A percentile compares a stretch with the other conserved stretches of the same genome.
phyloP scores from a whole-genome alignment of 2,797 vertebrate species.

The Hyperoplus immaculatus region DNA sequence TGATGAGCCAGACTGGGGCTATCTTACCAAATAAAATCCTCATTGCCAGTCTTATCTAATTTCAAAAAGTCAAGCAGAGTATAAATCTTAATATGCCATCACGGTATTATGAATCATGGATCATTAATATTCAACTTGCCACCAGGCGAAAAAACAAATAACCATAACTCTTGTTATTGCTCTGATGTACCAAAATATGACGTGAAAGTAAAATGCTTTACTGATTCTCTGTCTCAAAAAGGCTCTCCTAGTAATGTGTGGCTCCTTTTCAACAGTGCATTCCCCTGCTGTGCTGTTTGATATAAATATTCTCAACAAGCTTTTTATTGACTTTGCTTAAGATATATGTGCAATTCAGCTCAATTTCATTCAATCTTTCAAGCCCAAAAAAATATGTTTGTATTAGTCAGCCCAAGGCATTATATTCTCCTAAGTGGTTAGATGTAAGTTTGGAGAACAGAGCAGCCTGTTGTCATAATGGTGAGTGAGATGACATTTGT shows the following conservation, averaged over 20 bases:
- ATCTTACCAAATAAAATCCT: conserved; percentile 52
- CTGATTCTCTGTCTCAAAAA: conserved; percentile 8
- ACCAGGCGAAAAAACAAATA: conserved; percentile 8
- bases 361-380: conserved; percentile 19
- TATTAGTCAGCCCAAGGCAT: conserved; percentile 1
- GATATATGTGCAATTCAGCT: conserved; percentile 16
- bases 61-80: conserved; percentile 51
- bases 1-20: conserved; percentile 42
- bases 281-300: conserved; percentile 4
- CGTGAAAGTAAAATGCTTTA: neutral
- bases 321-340: conserved; percentile 8
- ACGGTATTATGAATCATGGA: conserved; percentile 25
- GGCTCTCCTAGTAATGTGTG: neutral
- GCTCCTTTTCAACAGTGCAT: neutral
- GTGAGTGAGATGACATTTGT: conserved; percentile 15
- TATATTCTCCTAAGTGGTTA: conserved; percentile 23
- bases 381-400: conserved; percentile 23
- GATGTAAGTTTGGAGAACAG: conserved; percentile 21
- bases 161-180: neutral
- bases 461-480: conserved; percentile 21
- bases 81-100: conserved; percentile 44
- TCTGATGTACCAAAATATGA: neutral
- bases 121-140: conserved; percentile 33
- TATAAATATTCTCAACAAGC: neutral
- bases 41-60: conserved; percentile 59